Evolutionary conservation across 2,888 invertebrate species (phyloP).

Genomic region (Odontothrips loti): DNA sequence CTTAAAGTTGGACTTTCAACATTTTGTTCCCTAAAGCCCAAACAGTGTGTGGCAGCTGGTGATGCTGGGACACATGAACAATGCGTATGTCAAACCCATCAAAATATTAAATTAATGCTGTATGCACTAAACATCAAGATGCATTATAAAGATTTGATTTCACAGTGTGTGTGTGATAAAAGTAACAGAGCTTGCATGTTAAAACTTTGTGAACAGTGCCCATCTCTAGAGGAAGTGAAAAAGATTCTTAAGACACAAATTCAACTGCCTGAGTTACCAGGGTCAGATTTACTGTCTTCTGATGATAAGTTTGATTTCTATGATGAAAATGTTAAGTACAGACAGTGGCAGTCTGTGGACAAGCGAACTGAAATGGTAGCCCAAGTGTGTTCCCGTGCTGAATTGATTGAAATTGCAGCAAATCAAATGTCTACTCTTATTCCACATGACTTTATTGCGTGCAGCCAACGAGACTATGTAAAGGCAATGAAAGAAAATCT

Average conservation of each 20-base stretch:
- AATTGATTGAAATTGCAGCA: not conserved
- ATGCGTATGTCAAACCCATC: not conserved
- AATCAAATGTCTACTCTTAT: not conserved
- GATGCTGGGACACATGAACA: not conserved
- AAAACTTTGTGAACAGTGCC: not conserved
- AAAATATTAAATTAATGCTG: not conserved
- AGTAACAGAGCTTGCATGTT: not conserved
- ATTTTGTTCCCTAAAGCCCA: not conserved
- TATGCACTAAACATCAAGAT: not conserved
- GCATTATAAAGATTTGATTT: not conserved
- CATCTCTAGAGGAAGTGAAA: not conserved
- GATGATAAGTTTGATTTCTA: conserved; percentile 1
- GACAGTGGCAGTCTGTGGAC: not conserved
- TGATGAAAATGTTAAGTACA: not conserved
- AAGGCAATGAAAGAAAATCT: not conserved
- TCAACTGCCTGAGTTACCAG: not conserved
- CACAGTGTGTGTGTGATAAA: not conserved
- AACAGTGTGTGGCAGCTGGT: conserved; percentile 12
- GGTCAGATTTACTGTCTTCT: not conserved
- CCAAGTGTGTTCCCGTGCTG: not conserved
- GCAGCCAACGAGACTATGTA: not conserved
- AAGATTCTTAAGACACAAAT: not conserved
- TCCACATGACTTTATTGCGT: not conserved
- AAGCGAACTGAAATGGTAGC: not conserved
- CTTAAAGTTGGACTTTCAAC: not conserved